phyloP scores from a whole-genome alignment of 2,888 invertebrate genomes.

The Abrostola tripartita region DNA sequence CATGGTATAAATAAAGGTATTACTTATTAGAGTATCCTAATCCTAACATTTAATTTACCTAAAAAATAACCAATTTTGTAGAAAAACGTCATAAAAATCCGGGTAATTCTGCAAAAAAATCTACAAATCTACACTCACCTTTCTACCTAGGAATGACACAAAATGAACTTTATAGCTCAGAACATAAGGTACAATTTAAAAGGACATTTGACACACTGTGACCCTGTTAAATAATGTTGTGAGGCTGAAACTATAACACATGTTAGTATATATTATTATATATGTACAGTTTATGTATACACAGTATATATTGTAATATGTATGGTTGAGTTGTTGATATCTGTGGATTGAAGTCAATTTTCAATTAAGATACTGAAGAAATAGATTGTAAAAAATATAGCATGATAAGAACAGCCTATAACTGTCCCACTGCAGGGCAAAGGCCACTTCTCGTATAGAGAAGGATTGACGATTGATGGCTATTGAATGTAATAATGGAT shows the following conservation, averaged over 20 bases:
- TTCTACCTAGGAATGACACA: conserved; percentile 51
- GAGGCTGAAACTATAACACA: conserved; percentile 62
- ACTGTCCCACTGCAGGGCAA: too few species aligned
- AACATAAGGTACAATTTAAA: conserved; percentile 41
- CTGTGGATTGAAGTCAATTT: too few species aligned
- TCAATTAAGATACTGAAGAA: too few species aligned
- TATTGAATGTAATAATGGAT: too few species aligned
- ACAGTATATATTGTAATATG: conserved; percentile 47
- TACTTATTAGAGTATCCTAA: too few species aligned
- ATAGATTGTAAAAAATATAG: too few species aligned
- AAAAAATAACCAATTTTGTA: not conserved
- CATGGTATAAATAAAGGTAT: too few species aligned
- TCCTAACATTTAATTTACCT: too few species aligned
- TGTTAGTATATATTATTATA: conserved; percentile 59
- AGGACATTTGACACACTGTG: conserved; percentile 68
- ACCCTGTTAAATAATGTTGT: conserved; percentile 65
- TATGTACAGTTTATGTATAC: conserved; percentile 37
- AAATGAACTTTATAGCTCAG: conserved; percentile 39
- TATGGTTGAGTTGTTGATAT: not conserved
- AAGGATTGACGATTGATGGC: too few species aligned
- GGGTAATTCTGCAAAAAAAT: not conserved
- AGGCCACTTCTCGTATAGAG: too few species aligned
- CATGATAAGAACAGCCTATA: too few species aligned
- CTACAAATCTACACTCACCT: conserved; percentile 48
- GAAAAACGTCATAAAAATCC: not conserved